Evolutionary conservation across 2,797 vertebrate species (phyloP).

Genomic region (Myotis findleyi): DNA sequence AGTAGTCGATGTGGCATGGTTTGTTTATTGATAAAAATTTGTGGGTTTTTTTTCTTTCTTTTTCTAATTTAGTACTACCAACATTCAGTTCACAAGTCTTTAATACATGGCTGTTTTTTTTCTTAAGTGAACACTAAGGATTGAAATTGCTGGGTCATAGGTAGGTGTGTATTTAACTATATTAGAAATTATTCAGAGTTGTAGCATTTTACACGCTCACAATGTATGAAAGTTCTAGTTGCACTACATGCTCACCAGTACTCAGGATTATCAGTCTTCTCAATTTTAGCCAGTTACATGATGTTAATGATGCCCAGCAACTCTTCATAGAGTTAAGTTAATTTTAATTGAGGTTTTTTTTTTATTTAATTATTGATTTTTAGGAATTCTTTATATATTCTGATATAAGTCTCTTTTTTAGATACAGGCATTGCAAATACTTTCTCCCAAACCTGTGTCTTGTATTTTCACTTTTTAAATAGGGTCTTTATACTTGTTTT

Average conservation of each 20-base stretch:
- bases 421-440: neutral
- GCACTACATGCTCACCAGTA: neutral
- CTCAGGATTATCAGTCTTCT: neutral
- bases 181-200: neutral
- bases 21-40: neutral
- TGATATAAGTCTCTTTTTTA: neutral
- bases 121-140: neutral
- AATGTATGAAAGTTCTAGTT: neutral
- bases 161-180: neutral
- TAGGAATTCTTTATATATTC: neutral
- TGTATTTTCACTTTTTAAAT: neutral
- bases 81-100: neutral
- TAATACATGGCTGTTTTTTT: neutral
- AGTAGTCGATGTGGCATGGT: neutral
- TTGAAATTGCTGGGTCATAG: neutral
- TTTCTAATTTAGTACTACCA: neutral
- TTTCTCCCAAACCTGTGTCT: neutral
- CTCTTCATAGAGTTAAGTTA: neutral
- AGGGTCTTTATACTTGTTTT: neutral
- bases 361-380: neutral
- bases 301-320: neutral
- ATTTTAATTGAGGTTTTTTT: neutral
- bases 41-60: too few relatives aligned
- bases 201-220: neutral
- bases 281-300: neutral